Evolutionary conservation across 2,888 invertebrate species (phyloP).

Genomic region (Hyposoter dolosus): DNA sequence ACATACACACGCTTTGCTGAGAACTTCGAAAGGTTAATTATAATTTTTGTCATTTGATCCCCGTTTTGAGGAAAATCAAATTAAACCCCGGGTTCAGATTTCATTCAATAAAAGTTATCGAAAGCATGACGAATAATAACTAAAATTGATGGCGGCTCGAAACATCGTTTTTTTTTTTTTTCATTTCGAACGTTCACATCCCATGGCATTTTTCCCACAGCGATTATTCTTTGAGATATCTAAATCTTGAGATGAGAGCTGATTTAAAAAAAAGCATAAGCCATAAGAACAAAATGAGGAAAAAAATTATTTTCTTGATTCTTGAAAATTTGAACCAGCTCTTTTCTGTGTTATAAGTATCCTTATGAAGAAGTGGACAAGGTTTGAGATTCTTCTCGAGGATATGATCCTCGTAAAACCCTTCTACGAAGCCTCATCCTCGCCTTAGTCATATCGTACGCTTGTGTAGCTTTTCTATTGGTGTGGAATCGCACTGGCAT

Average conservation of each 20-base stretch:
- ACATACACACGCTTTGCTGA: neutral
- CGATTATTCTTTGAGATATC: conserved; percentile 5
- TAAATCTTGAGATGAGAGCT: conserved; percentile 9
- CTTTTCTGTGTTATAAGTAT: conserved; percentile 56
- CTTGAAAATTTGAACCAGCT: conserved; percentile 27
- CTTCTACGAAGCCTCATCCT: conserved; percentile 62
- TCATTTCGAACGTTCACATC: neutral
- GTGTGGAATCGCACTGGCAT: conserved; percentile 9
- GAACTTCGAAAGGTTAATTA: neutral
- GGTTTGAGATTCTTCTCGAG: conserved; percentile 66
- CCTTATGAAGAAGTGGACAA: conserved; percentile 68
- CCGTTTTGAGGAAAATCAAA: neutral
- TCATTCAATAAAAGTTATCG: neutral
- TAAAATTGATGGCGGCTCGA: neutral
- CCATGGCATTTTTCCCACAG: conserved; percentile 5
- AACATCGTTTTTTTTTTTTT: neutral
- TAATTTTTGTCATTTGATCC: neutral
- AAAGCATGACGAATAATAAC: neutral
- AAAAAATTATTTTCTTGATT: conserved; percentile 7
- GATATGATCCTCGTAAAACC: conserved; percentile 69
- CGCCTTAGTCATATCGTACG: conserved; percentile 52
- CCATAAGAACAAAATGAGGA: neutral
- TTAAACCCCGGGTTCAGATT: neutral
- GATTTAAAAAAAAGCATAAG: conserved; percentile 14
- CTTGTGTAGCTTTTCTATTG: conserved; percentile 41